Conservation (phyloP, 2,888 invertebrate species). For the Chrysotoxum bicinctum region DNA sequence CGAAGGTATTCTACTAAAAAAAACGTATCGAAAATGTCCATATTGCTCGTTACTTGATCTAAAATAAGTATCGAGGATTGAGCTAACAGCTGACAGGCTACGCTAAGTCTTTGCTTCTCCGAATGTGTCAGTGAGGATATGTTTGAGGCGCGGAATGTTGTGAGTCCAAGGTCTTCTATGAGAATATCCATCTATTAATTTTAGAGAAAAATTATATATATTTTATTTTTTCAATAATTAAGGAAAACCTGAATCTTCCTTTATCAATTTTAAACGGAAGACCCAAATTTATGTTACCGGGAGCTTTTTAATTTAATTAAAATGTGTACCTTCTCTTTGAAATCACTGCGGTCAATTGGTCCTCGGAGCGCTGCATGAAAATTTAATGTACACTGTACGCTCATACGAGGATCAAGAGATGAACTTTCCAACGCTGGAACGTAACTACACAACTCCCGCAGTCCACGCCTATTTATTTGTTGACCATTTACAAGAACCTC, state of each 20-base stretch:
- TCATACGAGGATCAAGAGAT: constrained; percentile 87
- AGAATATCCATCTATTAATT: constrained; percentile 94
- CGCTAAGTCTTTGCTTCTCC: constrained; percentile 92
- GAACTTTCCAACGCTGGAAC: constrained; percentile 80
- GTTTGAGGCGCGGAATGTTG: constrained; percentile 93
- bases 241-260: too few species aligned
- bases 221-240: too few species aligned
- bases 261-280: too few species aligned
- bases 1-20: constrained; percentile 96
- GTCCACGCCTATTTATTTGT: constrained; percentile 87
- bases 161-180: constrained; percentile 94
- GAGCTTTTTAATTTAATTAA: too few species aligned
- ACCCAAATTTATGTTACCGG: too few species aligned
- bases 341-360: constrained; percentile 83
- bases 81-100: constrained; percentile 93
- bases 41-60: constrained; percentile 88
- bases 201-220: too few species aligned
- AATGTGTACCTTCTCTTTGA: constrained; percentile 86
- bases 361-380: constrained; percentile 89
- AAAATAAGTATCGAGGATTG: constrained; percentile 93
- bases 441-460: constrained; percentile 87
- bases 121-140: constrained; percentile 93
- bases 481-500: constrained; percentile 94
- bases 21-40: constrained; percentile 97
- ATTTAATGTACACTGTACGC: constrained; percentile 93